These are phyloP conservation scores for Psilopogon haemacephalus DNA, from an alignment of 2,113 vertebrate genomes.

Conservation along the genomic window DNA sequence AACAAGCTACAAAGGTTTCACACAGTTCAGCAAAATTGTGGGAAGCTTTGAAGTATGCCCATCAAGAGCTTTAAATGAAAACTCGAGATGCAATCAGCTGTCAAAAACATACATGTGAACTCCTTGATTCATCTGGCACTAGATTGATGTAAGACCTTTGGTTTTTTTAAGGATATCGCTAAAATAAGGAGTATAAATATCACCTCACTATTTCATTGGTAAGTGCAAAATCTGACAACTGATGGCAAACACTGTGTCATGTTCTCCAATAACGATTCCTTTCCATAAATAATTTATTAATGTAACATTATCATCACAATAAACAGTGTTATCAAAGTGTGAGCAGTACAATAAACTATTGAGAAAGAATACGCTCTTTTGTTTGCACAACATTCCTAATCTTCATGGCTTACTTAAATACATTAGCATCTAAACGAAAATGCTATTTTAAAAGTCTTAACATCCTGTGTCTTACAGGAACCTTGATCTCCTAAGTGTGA, in stretches of 20 bases:
- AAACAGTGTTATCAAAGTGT: not conserved
- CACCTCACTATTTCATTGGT: not conserved
- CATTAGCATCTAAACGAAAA: not conserved
- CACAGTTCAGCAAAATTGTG: not conserved
- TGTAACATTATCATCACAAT: not conserved
- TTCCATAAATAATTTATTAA: not conserved
- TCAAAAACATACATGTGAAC: not conserved
- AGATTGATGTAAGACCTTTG: not conserved
- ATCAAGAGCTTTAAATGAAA: not conserved
- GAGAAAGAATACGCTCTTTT: not conserved
- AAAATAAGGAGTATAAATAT: too few relatives aligned
- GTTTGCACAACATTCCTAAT: not conserved
- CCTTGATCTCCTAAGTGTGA: not conserved
- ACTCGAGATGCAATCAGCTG: not conserved
- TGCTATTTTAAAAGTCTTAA: not conserved
- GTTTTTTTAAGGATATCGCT: not conserved
- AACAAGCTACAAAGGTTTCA: constrained; percentile 20
- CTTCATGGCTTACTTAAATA: not conserved
- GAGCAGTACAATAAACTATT: not conserved
- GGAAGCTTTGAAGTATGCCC: constrained; percentile 22
- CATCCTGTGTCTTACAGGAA: not conserved
- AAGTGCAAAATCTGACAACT: not conserved
- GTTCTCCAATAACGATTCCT: not conserved
- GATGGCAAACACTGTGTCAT: not conserved
- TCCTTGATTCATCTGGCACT: not conserved